Evolutionary conservation across 1,140 invertebrate genomes (phyloP).

Genomic region (Cyclina sinensis): DNA sequence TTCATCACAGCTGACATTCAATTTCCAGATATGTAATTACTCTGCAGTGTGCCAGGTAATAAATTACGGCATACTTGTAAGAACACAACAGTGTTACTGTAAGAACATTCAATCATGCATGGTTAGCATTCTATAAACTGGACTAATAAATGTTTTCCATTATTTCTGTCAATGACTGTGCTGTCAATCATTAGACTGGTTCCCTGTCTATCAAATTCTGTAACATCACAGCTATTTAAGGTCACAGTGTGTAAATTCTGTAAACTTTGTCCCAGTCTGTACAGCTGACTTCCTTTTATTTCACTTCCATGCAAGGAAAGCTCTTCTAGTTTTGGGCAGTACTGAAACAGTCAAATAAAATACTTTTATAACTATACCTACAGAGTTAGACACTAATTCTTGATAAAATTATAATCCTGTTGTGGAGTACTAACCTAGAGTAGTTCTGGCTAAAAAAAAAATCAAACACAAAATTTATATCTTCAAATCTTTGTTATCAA

Average conservation of each 20-base stretch:
- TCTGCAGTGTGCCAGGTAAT: too few relatives aligned
- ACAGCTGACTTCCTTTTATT: conserved; percentile 16
- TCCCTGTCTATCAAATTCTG: conserved; percentile 20
- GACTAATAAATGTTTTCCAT: conserved; percentile 1
- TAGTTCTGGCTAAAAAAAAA: too few relatives aligned
- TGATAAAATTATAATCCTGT: too few relatives aligned
- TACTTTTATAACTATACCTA: too few relatives aligned
- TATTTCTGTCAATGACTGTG: conserved; percentile 5
- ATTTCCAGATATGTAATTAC: too few relatives aligned
- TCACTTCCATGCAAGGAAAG: conserved; percentile 35
- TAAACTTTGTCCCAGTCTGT: conserved; percentile 40
- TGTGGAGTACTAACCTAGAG: too few relatives aligned
- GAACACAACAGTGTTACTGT: not conserved
- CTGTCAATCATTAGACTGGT: conserved; percentile 13
- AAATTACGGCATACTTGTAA: too few relatives aligned
- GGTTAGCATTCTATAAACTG: conserved; percentile 10
- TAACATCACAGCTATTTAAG: not conserved
- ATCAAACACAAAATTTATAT: too few relatives aligned
- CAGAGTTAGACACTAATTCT: too few relatives aligned
- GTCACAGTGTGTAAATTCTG: conserved; percentile 36
- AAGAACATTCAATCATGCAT: not conserved
- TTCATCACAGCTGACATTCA: too few relatives aligned
- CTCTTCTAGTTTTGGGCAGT: conserved; percentile 45
- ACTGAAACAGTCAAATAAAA: conserved; percentile 57
- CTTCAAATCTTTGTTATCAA: too few relatives aligned